Evolutionary conservation across 2,888 invertebrate species (phyloP), one percentile per base, ranked within the genome.

Genomic region (Drosophila mulleri): DNA sequence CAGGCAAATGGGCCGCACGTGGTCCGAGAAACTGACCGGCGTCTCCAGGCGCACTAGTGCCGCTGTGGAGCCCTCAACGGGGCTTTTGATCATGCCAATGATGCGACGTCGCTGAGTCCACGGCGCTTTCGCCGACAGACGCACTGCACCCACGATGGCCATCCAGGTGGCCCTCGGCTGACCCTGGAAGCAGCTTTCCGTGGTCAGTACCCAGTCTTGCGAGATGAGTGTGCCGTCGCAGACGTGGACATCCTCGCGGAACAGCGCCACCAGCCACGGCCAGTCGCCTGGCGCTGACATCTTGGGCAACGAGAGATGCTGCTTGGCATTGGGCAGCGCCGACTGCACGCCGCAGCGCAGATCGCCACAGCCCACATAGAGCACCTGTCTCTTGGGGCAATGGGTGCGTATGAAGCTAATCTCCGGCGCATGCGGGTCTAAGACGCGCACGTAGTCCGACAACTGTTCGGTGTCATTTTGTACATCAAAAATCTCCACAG

Each of bases 261-360:
- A 95, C 3, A 98, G 94, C 2, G 96, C 96, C 20, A 96, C 96
- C 91, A 97, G 96, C 98, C 98, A 98, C n/a, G 98, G 98, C 98
- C 98, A 97, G 92, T 97, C 97, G 3, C 97, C 97, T 1, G 96
- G 96, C 5, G 94, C 94, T 1, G 97, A 95, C 93, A 96, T 95
- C 87, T 96, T 96, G 42, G 95, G 94, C 70, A 97, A 93, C 11
- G 91, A 89, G 20, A 92, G 61, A 69, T 92, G 83, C 64, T 92
- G 94, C 50, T 92, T 91, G 35, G 91, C 88, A 64, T 86, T 86
- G 5, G 92, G 90, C 54, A 94, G 92, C 0, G 93, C 94, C 14
- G 95, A 95, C 61, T 96, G 94, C 53, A 96, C 91, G 0, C 97
- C 97, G 90, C 97, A 97, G 87, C 96, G 96, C 94, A 93, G 94